Base-by-base conservation (phyloP, 1,140 invertebrate genomes). In the Oedothorax gibbosus region DNA sequence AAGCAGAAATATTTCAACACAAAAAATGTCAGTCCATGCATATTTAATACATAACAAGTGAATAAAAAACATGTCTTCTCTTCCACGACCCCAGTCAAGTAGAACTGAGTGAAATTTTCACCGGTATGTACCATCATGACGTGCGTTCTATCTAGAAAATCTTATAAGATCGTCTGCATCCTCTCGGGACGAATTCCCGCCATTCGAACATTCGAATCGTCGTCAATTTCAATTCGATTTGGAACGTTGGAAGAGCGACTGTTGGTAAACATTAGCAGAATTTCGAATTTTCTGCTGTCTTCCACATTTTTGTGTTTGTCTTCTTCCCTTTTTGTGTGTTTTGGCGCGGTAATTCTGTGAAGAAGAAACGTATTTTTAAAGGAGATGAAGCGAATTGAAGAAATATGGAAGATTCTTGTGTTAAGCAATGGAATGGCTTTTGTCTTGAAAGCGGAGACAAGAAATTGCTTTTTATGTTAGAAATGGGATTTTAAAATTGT, bases 181-280 rank as follows among this genome's bases (percentile, higher is more conserved):
- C 60, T 51, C 60, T 64, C n/a, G 60, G 21, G 64, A 79, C 77
- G 77, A 68, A 66, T 79, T 62, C 50, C 62, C 12, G 62, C 68
- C 65, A 77, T 77, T 77, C 60, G 64, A 50, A 62, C 60, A 50
- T 62, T 14, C 57, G 75, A 77, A 65, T 79, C 62, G 21, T 68
- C 77, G 77, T 68, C 77, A 56, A 79, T 79, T 79, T 79, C 77
- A 79, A 79, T 79, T 79, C 62, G 77, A 79, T 79, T 79, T 79
- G 35, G 35, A 35, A 35, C 35, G 77, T 20, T 62, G 64, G 54
- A 49, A 14, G 77, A 79, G 51, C 51, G 77, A 53, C 75, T 77
- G 75, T 77, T 77, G 77, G 77, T 79, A 79, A 79, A 79, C 77
- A 79, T 79, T 79, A 68, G 68, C 20, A 68, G 77, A 79, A 54